A percentile compares a stretch with the other conserved stretches of the same genome.
Conservation (phyloP, 2,888 invertebrate species). For the Steinernema hermaphroditum region DNA sequence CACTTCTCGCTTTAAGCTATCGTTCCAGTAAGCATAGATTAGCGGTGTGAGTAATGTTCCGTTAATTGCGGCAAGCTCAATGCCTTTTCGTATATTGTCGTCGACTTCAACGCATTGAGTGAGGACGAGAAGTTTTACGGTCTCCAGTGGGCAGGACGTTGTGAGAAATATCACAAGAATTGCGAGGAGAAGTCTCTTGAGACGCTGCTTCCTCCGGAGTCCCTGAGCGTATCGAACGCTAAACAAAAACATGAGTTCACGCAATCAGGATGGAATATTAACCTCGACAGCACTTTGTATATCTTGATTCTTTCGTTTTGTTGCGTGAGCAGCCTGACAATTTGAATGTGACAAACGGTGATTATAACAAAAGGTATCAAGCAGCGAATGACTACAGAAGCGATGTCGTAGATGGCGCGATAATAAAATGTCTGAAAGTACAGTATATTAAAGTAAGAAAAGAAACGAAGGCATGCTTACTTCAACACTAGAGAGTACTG, state of each 20-base stretch:
- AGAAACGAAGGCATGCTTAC: too few species aligned
- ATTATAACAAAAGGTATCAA: background rate
- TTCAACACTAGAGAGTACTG: background rate
- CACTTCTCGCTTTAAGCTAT: background rate
- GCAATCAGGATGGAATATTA: background rate
- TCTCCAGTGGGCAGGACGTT: slow-evolving; percentile 1
- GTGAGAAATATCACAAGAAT: slow-evolving; percentile 9
- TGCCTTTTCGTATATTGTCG: background rate
- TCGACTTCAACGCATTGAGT: background rate
- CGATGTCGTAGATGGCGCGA: slow-evolving; percentile 7
- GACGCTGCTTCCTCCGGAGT: slow-evolving; percentile 5
- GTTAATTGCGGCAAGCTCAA: background rate
- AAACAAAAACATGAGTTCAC: background rate
- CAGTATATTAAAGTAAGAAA: background rate
- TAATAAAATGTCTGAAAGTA: slow-evolving; percentile 9
- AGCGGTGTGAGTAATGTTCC: slow-evolving; percentile 4
- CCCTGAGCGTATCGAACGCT: slow-evolving; percentile 1
- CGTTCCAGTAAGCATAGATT: slow-evolving; percentile 11
- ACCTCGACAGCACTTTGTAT: slow-evolving; percentile 4
- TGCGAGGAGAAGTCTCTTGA: background rate
- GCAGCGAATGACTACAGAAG: background rate
- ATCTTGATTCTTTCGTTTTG: slow-evolving; percentile 2
- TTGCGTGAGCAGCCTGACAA: background rate
- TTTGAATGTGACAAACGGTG: slow-evolving; percentile 1
- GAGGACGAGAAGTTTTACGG: background rate